Percentiles rank a stretch among this genome's conserved stretches.
These are phyloP conservation scores for Acanthopleura granulata DNA, from an alignment of 2,888 invertebrate species.

Conservation along the genomic window DNA sequence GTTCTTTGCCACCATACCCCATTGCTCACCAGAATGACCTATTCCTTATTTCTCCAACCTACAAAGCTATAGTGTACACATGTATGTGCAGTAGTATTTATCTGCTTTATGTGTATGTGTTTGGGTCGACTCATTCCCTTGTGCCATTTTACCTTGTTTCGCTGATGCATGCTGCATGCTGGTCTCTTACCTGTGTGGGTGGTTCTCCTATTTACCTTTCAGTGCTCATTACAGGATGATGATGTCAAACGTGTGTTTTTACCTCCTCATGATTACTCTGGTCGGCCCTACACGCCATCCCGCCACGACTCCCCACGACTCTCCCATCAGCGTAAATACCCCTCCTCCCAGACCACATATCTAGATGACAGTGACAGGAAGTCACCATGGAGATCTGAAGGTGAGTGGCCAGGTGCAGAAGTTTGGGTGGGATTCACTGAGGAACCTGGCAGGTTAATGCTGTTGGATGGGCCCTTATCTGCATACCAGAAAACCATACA, in stretches of 20 bases:
- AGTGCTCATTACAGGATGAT: constrained; percentile 42
- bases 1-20: too few relatives aligned
- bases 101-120: too few relatives aligned
- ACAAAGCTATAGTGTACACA: too few relatives aligned
- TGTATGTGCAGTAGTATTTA: too few relatives aligned
- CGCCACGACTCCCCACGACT: constrained; percentile 55
- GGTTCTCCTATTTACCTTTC: background rate
- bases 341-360: constrained; percentile 43
- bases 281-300: constrained; percentile 47
- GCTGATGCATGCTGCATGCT: constrained; percentile 12
- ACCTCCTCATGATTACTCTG: constrained; percentile 51
- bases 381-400: constrained; percentile 54
- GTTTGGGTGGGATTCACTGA: too few relatives aligned
- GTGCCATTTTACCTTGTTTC: background rate
- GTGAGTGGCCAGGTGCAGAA: constrained; percentile 26
- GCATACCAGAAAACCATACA: too few relatives aligned
- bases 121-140: background rate
- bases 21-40: too few relatives aligned
- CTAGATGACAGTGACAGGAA: constrained; percentile 47
- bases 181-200: background rate
- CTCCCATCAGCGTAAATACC: constrained; percentile 40
- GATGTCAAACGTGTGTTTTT: constrained; percentile 53
- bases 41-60: too few relatives aligned
- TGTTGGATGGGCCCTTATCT: too few relatives aligned
- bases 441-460: too few relatives aligned